Evolutionary conservation across 2,888 invertebrate species (phyloP).

Genomic region (Ctena decussata): DNA sequence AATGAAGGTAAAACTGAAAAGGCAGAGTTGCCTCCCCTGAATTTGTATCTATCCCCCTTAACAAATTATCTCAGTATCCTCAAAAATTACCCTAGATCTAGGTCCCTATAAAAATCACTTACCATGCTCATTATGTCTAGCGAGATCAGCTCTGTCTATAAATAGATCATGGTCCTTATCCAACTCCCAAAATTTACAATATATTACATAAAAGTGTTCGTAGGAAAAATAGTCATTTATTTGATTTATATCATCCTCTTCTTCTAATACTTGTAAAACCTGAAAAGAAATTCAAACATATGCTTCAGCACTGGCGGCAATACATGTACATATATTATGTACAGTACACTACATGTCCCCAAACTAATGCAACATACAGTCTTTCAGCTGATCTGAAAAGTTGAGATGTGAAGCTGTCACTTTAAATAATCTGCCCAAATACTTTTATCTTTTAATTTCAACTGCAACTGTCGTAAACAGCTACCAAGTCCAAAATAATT

Average conservation of each 20-base stretch:
- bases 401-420: background rate
- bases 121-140: conserved; percentile 98
- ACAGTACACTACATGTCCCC: too few species aligned
- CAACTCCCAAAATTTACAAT: conserved; percentile 99
- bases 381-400: too few species aligned
- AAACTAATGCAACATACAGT: too few species aligned
- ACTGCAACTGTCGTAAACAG: too few species aligned
- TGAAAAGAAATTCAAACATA: conserved; percentile 64
- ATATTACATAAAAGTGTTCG: conserved; percentile 99
- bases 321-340: too few species aligned
- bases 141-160: conserved; percentile 97
- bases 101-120: conserved; percentile 80
- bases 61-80: too few species aligned
- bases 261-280: conserved; percentile 93
- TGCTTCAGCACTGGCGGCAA: background rate
- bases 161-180: conserved; percentile 99
- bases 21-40: too few species aligned
- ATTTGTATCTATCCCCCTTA: too few species aligned
- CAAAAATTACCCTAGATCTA: too few species aligned
- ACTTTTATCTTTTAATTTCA: too few species aligned
- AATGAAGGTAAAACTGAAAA: too few species aligned
- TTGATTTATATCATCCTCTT: conserved; percentile 99
- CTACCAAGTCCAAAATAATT: too few species aligned
- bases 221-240: conserved; percentile 94
- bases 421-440: conserved; percentile 34